phyloP scores from a whole-genome alignment of 2,113 vertebrate species.

The Silurus glanis region DNA sequence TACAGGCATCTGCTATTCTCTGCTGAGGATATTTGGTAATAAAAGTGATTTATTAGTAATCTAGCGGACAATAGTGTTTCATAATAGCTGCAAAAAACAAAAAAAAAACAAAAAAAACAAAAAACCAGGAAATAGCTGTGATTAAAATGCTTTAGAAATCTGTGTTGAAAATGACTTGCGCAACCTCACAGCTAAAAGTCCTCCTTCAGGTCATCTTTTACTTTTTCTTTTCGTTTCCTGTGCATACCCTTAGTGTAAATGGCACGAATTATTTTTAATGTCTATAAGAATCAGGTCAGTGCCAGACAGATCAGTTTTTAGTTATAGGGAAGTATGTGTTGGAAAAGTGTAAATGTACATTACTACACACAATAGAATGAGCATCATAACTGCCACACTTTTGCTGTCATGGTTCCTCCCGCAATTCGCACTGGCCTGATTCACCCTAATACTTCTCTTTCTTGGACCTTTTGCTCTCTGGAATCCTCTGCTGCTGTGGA shows the following conservation, averaged over 20 bases:
- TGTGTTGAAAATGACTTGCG: slow-evolving; percentile 77
- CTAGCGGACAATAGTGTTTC: not conserved
- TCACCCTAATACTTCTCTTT: not conserved
- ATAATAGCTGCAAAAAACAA: not conserved
- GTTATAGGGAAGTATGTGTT: slow-evolving; percentile 82
- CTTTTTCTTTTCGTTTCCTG: slow-evolving; percentile 82
- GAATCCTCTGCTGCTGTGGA: not conserved
- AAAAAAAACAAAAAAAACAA: too few relatives aligned
- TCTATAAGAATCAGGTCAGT: slow-evolving; percentile 53
- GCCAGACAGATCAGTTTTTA: slow-evolving; percentile 67
- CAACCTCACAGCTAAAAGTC: slow-evolving; percentile 76
- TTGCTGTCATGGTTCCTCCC: not conserved
- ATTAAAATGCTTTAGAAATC: slow-evolving; percentile 59
- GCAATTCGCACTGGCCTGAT: not conserved
- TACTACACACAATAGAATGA: too few relatives aligned
- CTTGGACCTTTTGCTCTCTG: not conserved
- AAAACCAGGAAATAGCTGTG: not conserved
- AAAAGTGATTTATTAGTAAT: not conserved
- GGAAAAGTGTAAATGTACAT: not conserved
- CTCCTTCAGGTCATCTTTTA: slow-evolving; percentile 76
- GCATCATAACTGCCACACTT: not conserved
- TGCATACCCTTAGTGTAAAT: slow-evolving; percentile 85
- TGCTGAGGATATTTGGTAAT: not conserved
- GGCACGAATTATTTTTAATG: slow-evolving; percentile 72
- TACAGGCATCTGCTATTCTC: not conserved